Evolutionary conservation across 2,113 vertebrate genomes (phyloP).

Genomic region (Carettochelys insculpta): DNA sequence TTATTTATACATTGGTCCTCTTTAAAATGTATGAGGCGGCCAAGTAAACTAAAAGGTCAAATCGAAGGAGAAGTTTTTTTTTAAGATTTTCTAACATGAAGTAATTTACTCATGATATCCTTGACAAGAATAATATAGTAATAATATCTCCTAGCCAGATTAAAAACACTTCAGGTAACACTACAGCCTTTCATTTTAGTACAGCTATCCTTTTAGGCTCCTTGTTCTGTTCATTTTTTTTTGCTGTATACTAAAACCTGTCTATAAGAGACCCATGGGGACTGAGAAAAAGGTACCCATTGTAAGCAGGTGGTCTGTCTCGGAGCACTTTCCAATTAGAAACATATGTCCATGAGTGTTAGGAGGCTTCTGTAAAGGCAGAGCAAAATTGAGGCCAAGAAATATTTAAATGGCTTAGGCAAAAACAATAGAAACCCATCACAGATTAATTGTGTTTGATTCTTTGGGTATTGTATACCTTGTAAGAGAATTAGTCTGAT

Average conservation of each 20-base stretch:
- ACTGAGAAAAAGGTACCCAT: constrained; percentile 48
- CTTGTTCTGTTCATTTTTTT: constrained; percentile 31
- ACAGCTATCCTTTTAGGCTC: constrained; percentile 46
- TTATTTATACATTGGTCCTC: neutral
- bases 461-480: neutral
- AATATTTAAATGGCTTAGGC: constrained; percentile 25
- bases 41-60: neutral
- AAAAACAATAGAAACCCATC: neutral
- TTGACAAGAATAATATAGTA: constrained; percentile 15
- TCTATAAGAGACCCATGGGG: constrained; percentile 32
- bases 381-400: neutral
- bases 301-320: constrained; percentile 74
- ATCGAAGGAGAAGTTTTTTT: neutral
- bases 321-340: constrained; percentile 64
- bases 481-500: neutral
- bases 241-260: constrained; percentile 57
- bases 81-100: neutral
- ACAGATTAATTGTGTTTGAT: neutral
- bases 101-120: constrained; percentile 14
- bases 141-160: neutral
- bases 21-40: neutral
- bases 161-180: constrained; percentile 30
- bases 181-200: constrained; percentile 38
- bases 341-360: constrained; percentile 70
- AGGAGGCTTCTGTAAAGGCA: constrained; percentile 62